phyloP scores from a whole-genome alignment of 2,797 vertebrate species.

The Sciaenops ocellatus region DNA sequence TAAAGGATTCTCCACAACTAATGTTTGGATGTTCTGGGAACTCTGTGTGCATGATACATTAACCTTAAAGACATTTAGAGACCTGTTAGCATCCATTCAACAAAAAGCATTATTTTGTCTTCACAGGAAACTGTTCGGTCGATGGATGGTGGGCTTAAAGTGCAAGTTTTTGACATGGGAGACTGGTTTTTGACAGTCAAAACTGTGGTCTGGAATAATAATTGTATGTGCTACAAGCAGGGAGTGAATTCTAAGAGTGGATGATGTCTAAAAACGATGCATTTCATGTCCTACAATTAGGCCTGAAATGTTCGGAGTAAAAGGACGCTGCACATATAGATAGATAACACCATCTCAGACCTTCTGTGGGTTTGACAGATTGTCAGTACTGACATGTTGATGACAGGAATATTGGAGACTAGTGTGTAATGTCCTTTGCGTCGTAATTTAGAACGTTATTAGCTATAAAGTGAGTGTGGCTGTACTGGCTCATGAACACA shows the following conservation, averaged over 20 bases:
- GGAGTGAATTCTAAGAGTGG: too few species aligned
- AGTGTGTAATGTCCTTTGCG: background rate
- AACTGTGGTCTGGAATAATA: too few species aligned
- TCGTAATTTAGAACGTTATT: background rate
- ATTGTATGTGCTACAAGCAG: background rate
- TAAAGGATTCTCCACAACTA: background rate
- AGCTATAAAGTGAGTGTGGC: background rate
- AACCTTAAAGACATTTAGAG: background rate
- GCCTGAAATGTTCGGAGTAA: background rate
- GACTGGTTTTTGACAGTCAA: too few species aligned
- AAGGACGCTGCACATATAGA: background rate
- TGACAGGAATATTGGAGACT: background rate
- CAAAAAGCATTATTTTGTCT: too few species aligned
- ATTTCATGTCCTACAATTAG: too few species aligned
- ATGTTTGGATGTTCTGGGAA: background rate
- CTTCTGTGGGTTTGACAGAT: too few species aligned
- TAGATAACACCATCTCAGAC: too few species aligned
- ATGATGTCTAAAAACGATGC: background rate
- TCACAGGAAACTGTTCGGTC: background rate
- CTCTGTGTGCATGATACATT: fast-evolving
- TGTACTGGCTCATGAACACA: background rate
- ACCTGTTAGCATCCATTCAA: too few species aligned
- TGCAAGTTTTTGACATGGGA: too few species aligned
- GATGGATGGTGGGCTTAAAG: too few species aligned
- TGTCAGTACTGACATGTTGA: background rate